These are phyloP conservation scores for Drosophila peninsularis DNA, from an alignment of 2,888 invertebrate species.

Conservation along the genomic window DNA sequence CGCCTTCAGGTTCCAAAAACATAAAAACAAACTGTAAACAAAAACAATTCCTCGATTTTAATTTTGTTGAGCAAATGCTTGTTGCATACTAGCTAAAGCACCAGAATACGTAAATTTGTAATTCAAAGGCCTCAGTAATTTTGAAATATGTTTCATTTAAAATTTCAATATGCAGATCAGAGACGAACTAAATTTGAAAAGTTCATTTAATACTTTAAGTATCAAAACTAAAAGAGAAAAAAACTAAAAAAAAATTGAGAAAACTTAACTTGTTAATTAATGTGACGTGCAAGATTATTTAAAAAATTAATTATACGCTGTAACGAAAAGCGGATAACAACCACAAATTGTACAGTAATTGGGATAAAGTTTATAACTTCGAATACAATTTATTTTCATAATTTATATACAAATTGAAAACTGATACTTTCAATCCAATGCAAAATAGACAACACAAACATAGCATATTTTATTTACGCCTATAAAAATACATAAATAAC, in stretches of 20 bases:
- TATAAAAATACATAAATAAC: conserved; percentile 58
- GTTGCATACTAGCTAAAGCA: conserved; percentile 57
- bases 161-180: conserved; percentile 47
- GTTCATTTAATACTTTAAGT: conserved; percentile 67
- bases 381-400: conserved; percentile 80
- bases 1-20: conserved; percentile 25
- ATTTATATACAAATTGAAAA: conserved; percentile 69
- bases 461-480: conserved; percentile 67
- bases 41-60: conserved; percentile 12
- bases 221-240: conserved; percentile 24
- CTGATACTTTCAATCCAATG: conserved; percentile 51
- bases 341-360: conserved; percentile 69
- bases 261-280: conserved; percentile 63
- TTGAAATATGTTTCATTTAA: conserved; percentile 52
- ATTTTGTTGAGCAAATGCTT: conserved; percentile 46
- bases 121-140: conserved; percentile 64
- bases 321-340: conserved; percentile 46
- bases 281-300: conserved; percentile 75
- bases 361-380: conserved; percentile 68
- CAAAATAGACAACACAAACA: conserved; percentile 49
- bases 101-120: conserved; percentile 75
- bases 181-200: conserved; percentile 47
- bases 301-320: conserved; percentile 59
- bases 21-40: too few relatives aligned
- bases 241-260: conserved; percentile 26